Evolutionary conservation across 2,113 vertebrate genomes (phyloP), one percentile per base, ranked within the genome.

Genomic region (Peromyscus polionotus): DNA sequence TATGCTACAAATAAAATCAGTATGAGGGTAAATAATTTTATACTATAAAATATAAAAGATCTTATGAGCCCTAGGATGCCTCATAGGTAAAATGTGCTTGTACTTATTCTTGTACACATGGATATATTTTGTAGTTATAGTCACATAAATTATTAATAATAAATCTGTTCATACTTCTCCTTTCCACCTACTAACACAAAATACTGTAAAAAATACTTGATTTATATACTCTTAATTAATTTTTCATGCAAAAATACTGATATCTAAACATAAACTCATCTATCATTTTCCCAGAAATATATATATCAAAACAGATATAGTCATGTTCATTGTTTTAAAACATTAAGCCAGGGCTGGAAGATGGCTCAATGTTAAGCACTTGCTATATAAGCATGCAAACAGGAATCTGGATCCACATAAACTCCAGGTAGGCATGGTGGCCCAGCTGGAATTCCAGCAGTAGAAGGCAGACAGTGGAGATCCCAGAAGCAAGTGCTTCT

Each of bases 51-150:
- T 67, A 45, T 90, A 88, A n/a, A 93, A 84, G 73, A 59, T 79
- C 75, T 68, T 90, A 5, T 83, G 48, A 93, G 42, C 17, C 95
- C 36, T 96, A 76, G 97, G 98, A 97, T 97, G 96, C 97, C 45
- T 51, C 13, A 3, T 31, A 28, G 76, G 45, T 79, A 79, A 51
- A 79, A 79, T 79, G 45, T 79, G 45, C 45, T 79, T 2, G 4
- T 48, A 31, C 14, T 79, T 79, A 79, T 28, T 79, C 76, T 79
- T 79, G 26, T 51, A 33, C 45, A 79, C 51, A 14, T 79, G 45
- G 26, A 51, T 51, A 51, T 33, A 33, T 51, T 79, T 79, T 79
- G 14, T 33, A 33, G 76, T 79, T 17, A 77, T 77, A 77, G 76
- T 51, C 76, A 79, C 45, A 51, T 9, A 0, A 33, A 79, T 33